phyloP scores from a whole-genome alignment of 2,797 vertebrate genomes.

The Tokudaia muenninki region DNA sequence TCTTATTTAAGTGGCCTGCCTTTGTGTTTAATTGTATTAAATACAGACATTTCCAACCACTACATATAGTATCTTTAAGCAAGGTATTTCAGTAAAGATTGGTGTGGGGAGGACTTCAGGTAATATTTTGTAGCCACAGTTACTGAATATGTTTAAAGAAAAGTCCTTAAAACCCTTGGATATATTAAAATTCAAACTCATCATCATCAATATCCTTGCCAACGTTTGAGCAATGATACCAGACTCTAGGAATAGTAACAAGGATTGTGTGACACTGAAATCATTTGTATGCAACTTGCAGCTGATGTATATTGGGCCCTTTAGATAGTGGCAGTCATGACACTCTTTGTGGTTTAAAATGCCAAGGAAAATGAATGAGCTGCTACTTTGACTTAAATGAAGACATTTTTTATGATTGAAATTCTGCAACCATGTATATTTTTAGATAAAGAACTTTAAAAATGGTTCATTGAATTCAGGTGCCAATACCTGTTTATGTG shows the following conservation, averaged over 20 bases:
- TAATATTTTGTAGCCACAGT: neutral
- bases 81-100: neutral
- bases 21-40: constrained; percentile 50
- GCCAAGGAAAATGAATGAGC: constrained; percentile 45
- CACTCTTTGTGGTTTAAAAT: constrained; percentile 40
- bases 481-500: neutral
- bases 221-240: constrained; percentile 13
- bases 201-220: constrained; percentile 31
- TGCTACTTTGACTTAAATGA: constrained; percentile 33
- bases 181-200: constrained; percentile 53
- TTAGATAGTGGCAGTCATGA: constrained; percentile 43
- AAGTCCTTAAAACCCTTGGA: neutral
- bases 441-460: constrained; percentile 35
- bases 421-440: neutral
- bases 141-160: constrained; percentile 19
- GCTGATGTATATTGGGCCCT: constrained; percentile 29
- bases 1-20: neutral
- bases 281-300: neutral
- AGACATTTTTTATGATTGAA: constrained; percentile 37
- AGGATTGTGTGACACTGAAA: constrained; percentile 14
- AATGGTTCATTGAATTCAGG: neutral
- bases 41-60: neutral
- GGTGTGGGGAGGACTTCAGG: neutral
- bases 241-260: constrained; percentile 17
- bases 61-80: neutral